Base-by-base conservation (phyloP, 2,888 invertebrate genomes). In the Epiperipatus broadwayi region DNA sequence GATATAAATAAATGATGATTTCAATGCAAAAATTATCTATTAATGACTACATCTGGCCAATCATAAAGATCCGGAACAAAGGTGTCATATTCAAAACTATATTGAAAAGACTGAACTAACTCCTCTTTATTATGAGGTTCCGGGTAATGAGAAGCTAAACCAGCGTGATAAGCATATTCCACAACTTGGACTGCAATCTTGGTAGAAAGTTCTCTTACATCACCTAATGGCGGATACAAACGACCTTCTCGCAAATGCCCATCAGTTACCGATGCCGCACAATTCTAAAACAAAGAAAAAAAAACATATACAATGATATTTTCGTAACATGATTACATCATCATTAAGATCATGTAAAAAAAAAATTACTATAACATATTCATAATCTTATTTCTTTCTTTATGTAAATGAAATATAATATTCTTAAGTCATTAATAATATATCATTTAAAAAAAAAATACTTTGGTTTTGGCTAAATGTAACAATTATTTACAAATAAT, bases 221-320 rank as follows among this genome's bases (percentile, higher is more conserved):
- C 66, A 28, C 69, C 64, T 10, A 95, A 67, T 0, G 89, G 85
- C 15, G 95, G 95, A 61, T 93, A 97, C 38, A 97, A 67, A 46
- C 85, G 74, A 41, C 93, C 93, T 39, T 68, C 70, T 1, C 69
- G 71, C 50, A 95, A 63, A 60, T 91, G 78, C 1, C 70, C 69
- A 35, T 81, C 71, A 0, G 75, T 70, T 5, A 91, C 91, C 35
- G 83, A 65, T 3, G 73, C 70, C 1, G 91, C 73, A 40, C 95
- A 64, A 38, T 76, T 70, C 73, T 81, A 59, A 32, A 59, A 61
- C 41, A 32, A 40, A 35, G 41, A 37, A 35, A 10, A 14, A 40
- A 22, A 10, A 30, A n/a, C n/a, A n/a, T n/a, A n/a, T n/a, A n/a
- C n/a, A n/a, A n/a, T n/a, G n/a, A n/a, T n/a, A n/a, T n/a, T n/a